A percentile compares a stretch with the other conserved stretches of the same genome.
Evolutionary conservation across 2,797 vertebrate genomes (phyloP).

Genomic region (Malurus leucopterus): DNA sequence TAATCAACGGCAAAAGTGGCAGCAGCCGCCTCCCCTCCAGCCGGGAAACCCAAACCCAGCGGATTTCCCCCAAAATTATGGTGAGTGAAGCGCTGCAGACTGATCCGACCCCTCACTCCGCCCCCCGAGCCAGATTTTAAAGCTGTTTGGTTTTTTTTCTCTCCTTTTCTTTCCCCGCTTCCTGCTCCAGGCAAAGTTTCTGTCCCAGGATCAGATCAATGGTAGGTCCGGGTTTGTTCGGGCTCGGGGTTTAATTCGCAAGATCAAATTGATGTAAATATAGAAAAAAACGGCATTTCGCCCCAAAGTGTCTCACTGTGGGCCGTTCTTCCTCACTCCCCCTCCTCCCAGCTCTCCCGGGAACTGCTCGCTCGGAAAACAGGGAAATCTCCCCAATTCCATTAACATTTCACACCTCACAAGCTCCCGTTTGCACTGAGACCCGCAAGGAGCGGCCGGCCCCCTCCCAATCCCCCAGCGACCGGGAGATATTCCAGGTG

Average conservation of each 20-base stretch:
- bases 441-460: neutral
- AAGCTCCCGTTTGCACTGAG: accelerated
- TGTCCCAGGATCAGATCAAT: constrained; percentile 90
- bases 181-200: constrained; percentile 87
- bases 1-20: neutral
- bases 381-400: accelerated
- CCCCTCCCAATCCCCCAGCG: neutral
- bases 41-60: accelerated
- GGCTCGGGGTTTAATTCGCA: neutral
- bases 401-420: no score
- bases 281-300: neutral
- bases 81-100: constrained; percentile 10
- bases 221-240: constrained; percentile 73
- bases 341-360: neutral
- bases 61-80: constrained; percentile 4
- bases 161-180: neutral
- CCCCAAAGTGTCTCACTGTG: accelerated
- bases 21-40: neutral
- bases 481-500: neutral
- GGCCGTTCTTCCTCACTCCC: neutral
- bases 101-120: accelerated
- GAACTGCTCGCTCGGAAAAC: neutral
- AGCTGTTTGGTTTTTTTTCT: accelerated
- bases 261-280: neutral
- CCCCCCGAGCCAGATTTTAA: neutral